A percentile compares a stretch with the other conserved stretches of the same genome.
Evolutionary conservation across 2,797 vertebrate genomes (phyloP).

Genomic region (Serranus cabrilla): DNA sequence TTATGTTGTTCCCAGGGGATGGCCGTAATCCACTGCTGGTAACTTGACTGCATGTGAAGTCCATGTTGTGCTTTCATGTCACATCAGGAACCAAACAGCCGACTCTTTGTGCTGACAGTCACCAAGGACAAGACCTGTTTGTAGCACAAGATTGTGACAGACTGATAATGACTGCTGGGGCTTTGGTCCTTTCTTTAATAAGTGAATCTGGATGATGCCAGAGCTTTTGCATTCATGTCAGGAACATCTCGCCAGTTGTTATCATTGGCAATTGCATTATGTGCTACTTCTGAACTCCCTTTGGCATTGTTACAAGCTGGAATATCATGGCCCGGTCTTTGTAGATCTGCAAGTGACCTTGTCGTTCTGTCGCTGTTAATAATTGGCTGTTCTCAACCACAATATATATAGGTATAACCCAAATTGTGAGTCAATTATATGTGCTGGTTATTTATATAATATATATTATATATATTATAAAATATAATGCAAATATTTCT

Average conservation of each 20-base stretch:
- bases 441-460: too few relatives aligned
- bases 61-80: constrained; percentile 4
- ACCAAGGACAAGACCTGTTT: constrained; percentile 58
- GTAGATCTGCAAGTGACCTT: constrained; percentile 3
- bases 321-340: not conserved
- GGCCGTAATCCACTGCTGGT: not conserved
- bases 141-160: constrained; percentile 39
- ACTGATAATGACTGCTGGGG: constrained; percentile 68
- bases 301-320: constrained; percentile 41
- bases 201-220: constrained; percentile 54
- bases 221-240: constrained; percentile 53
- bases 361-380: constrained; percentile 10
- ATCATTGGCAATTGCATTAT: constrained; percentile 56
- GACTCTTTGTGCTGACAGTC: not conserved
- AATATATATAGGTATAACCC: too few relatives aligned
- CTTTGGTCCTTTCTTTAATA: constrained; percentile 59
- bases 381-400: constrained; percentile 2
- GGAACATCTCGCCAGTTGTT: constrained; percentile 57
- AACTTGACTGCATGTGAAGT: not conserved
- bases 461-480: too few relatives aligned
- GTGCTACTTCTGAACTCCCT: constrained; percentile 45
- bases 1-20: not conserved
- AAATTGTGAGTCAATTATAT: too few relatives aligned
- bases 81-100: constrained; percentile 6
- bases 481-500: too few relatives aligned